phyloP scores from a whole-genome alignment of 2,113 vertebrate genomes.

The Mustelus asterias region DNA sequence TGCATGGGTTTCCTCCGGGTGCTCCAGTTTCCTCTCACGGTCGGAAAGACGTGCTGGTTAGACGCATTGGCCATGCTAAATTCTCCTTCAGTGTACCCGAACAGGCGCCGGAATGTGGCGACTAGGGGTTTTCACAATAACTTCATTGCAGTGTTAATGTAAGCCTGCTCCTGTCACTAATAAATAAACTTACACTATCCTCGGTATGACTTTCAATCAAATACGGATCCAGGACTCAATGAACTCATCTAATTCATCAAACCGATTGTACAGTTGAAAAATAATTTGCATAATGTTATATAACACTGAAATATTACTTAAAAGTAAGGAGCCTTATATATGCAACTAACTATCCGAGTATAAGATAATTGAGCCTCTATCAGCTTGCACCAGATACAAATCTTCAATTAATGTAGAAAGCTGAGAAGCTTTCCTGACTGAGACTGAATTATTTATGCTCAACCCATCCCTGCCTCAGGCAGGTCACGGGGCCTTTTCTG shows the following conservation, averaged over 20 bases:
- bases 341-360: background rate
- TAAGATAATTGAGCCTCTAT: background rate
- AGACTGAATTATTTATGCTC: constrained; percentile 21
- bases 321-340: background rate
- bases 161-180: no score
- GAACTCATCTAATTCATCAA: background rate
- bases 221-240: background rate
- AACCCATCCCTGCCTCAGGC: background rate
- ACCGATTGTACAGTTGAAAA: background rate
- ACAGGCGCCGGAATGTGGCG: no score
- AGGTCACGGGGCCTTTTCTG: background rate
- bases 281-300: constrained; percentile 4
- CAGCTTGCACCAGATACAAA: constrained; percentile 1
- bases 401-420: background rate
- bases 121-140: no score
- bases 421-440: background rate
- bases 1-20: no score
- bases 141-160: no score
- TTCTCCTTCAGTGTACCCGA: no score
- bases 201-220: background rate
- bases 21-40: no score
- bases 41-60: no score
- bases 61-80: no score
- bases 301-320: background rate
- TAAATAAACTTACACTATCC: background rate